Evolutionary conservation across 2,888 invertebrate genomes (phyloP), one percentile per base, ranked within the genome.

Genomic region (Lasioglossum zephyrum): DNA sequence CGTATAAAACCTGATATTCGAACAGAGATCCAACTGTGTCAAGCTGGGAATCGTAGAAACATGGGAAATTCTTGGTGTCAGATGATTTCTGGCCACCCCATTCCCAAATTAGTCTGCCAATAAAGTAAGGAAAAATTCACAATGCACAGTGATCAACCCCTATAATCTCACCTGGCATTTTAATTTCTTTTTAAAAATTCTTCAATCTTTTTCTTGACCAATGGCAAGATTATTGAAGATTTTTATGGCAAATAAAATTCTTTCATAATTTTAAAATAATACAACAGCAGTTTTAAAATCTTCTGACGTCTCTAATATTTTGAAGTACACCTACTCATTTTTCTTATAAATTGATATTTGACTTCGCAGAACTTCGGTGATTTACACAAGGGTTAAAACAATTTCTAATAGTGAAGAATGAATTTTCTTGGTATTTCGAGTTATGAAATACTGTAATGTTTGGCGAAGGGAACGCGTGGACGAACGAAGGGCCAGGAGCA

Each of bases 21-120:
- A 90, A 90, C 81, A 90, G 87, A 85, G 90, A 88, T 87, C 75
- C 47, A 63, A 66, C 85, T 90, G 88, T 90, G 88, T 90, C 88
- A 66, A 83, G 11, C 44, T n/a, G 70, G 69, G 88, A 90, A 87
- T 82, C 79, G 74, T 84, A 81, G 79, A 89, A 87, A 87, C 78
- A 74, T 81, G 81, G 26, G 16, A 16, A 16, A 63, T 26, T 18
- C 13, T 31, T 16, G 63, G 31, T 26, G 63, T 63, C 31, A 18
- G 31, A 63, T 5, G 31, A 63, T 36, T 2, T 63, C 18, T 18
- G 31, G 31, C 6, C 6, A 31, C 5, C 0, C 16, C 2, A 31
- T 66, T 36, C 31, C 36, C 2, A 16, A 66, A 60, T 60, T 13
- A 26, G 4, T 26, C 60, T 26, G 13, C 22, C 18, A 39, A 39